Evolutionary conservation across 2,797 vertebrate species (phyloP), one percentile per base, ranked within the genome.

Genomic region (Lithobates pipiens): DNA sequence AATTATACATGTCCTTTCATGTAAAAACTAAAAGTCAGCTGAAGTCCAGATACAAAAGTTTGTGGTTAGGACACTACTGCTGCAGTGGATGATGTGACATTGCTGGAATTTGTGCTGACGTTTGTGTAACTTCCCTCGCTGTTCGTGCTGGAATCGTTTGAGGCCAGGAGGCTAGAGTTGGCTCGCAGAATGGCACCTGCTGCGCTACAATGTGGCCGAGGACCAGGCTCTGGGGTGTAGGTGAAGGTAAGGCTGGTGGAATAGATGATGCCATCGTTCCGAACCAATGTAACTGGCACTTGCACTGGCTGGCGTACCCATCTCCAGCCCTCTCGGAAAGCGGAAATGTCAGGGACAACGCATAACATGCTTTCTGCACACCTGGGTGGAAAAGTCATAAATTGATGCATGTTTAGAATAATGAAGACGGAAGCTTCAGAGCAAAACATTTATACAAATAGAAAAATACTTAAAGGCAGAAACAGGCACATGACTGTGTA

Each of bases 171-270:
- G 90, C 96, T 96, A 10, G 96, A 95, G 89, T 91, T 97, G 88
- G 96, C 93, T 90, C 98, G 95, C 85, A 99, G 96, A 93, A 99
- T 99, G 88, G 98, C 98, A 36, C 98, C 98, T 0, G 98, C 98
- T 3, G 98, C 98, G 27, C 96, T 98, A 96, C 98, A 99, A 92
- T 99, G 98, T 1, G 98, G 98, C 86, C 98, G 93, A 0, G 98
- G 98, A 80, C 98, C 98, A 0, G 98, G 98, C 91, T 99, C 98
- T 3, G 98, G 98, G 0, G 98, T 99, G 95, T 99, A 99, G 16
- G 98, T 99, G 89, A 99, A 99, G 90, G 97, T 99, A 95, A 99
- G 96, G 90, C 97, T 98, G 94, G 98, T 99, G 93, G 98, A 99
- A 93, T 99, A 99, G 94, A 99, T 99, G 89, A 99, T 97, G 89